Base-by-base conservation (phyloP, 2,888 invertebrate species). In the Epinotia bilunana region DNA sequence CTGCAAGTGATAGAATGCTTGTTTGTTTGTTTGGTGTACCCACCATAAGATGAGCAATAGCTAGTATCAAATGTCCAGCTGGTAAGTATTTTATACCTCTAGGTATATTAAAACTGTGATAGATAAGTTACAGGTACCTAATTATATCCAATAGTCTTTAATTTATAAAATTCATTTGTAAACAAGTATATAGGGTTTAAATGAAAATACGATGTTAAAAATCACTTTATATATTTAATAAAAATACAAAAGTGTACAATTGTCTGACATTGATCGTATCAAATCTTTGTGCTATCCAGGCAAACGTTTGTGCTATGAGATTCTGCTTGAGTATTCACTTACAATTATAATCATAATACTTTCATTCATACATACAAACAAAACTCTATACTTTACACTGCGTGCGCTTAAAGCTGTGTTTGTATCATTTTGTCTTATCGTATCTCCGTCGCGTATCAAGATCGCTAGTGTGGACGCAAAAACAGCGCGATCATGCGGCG, bases 241-340 rank as follows among this genome's bases (percentile, higher is more conserved):
- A 88, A 90, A 91, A 90, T 91, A 91, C 89, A 90, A 90, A 91
- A 89, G 89, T 90, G 89, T 91, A 91, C 87, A 88, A 87, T 85
- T 82, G 83, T 85, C 85, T 86, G 83, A 88, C 83, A 87, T 57
- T 61, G 55, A 73, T 76, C 57, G 83, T 85, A 87, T 77, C 78
- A 81, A 83, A 82, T 78, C 72, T 81, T 89, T 91, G 91, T 89
- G 91, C 91, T 87, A 79, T 79, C 78, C 80, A 84, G 81, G 82
- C 83, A 83, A 82, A 82, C 77, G 74, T 78, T 78, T 78, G 78
- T 77, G 78, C 78, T 77, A 39, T 68, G 72, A 77, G 73, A 77
- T 77, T 74, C 65, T 49, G 67, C 23, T 72, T 23, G 77, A 77
- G 72, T 77, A 74, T 57, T 67, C 39, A 57, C 46, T 39, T 72